Conservation (phyloP, 1,140 invertebrate species). For the Papilio polytes region DNA sequence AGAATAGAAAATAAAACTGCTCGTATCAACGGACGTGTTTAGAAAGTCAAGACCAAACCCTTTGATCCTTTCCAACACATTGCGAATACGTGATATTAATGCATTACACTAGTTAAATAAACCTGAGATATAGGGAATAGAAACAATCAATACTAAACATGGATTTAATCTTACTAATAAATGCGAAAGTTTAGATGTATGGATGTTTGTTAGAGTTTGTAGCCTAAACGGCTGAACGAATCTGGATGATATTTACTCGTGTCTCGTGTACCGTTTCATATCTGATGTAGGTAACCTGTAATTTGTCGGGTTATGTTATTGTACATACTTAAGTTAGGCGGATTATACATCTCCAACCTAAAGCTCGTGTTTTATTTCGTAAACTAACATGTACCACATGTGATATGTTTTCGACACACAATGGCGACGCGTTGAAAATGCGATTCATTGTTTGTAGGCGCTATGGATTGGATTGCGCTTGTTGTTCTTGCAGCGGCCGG, state of each 20-base stretch:
- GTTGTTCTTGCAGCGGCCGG: conserved; percentile 7
- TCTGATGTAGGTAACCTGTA: too few relatives aligned
- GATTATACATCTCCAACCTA: too few relatives aligned
- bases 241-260: too few relatives aligned
- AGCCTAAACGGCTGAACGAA: too few relatives aligned
- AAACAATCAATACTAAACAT: neutral
- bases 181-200: too few relatives aligned
- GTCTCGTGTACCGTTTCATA: too few relatives aligned
- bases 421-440: neutral
- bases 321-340: too few relatives aligned
- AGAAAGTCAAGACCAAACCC: conserved; percentile 32
- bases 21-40: conserved; percentile 23
- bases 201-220: too few relatives aligned
- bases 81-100: conserved; percentile 38
- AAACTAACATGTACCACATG: conserved; percentile 2
- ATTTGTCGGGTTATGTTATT: too few relatives aligned
- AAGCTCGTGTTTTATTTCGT: too few relatives aligned
- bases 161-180: too few relatives aligned
- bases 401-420: neutral
- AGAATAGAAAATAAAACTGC: conserved; percentile 16
- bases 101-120: neutral
- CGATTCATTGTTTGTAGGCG: neutral
- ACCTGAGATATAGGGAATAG: neutral
- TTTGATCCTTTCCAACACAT: conserved; percentile 37
- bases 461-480: conserved; percentile 20